Conservation (phyloP, 2,888 invertebrate genomes). For the Synergus umbraculus region DNA sequence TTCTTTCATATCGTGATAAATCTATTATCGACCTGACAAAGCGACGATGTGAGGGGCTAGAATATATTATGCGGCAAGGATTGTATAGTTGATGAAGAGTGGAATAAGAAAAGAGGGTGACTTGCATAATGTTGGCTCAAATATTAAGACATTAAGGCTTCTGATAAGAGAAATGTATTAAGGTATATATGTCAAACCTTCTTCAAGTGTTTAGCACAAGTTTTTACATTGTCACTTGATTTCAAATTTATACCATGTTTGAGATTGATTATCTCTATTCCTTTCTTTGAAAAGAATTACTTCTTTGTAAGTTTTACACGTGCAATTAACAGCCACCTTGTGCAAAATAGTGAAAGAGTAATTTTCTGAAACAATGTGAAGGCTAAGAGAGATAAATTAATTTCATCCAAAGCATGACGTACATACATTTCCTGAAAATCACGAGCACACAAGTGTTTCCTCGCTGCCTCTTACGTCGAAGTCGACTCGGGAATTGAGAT, state of each 20-base stretch:
- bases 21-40: background rate
- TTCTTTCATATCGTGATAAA: background rate
- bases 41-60: background rate
- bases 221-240: too few relatives aligned
- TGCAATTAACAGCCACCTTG: too few relatives aligned
- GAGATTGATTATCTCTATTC: too few relatives aligned
- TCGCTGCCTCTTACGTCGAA: background rate
- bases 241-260: too few relatives aligned
- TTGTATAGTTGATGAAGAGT: background rate
- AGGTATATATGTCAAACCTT: too few relatives aligned
- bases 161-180: too few relatives aligned
- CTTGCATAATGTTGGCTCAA: background rate
- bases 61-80: background rate
- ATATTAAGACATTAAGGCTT: background rate
- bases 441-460: background rate
- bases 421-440: background rate
- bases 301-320: too few relatives aligned
- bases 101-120: background rate
- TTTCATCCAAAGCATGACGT: background rate
- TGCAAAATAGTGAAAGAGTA: too few relatives aligned
- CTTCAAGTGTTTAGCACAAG: too few relatives aligned
- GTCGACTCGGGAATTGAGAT: conserved; percentile 25
- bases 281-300: too few relatives aligned
- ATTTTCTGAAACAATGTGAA: too few relatives aligned
- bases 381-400: background rate